Evolutionary conservation across 2,113 vertebrate species (phyloP), one percentile per base, ranked within the genome.

Genomic region (Otolemur garnettii): DNA sequence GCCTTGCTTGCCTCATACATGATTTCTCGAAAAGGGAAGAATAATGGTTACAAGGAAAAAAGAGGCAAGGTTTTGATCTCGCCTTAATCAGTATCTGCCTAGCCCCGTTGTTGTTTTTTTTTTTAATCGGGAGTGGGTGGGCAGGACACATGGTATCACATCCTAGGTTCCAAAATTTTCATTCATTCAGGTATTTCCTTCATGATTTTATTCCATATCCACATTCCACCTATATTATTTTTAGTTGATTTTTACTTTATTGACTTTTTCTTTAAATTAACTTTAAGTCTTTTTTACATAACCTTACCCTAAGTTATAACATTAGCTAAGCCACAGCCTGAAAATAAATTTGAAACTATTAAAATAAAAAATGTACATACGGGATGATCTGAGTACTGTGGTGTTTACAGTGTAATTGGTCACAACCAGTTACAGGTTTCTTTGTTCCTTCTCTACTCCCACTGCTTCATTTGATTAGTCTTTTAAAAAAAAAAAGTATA

Each of bases 301-400:
- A 68, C 21, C 75, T 96, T 87, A 83, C 89, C 86, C 80, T 60
- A 87, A 96, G 89, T 84, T 68, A 93, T 80, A 93, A 85, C 93
- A 85, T 85, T 95, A 90, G 71, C 4, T 10, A 97, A 96, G 93
- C 83, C 71, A 90, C 66, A 87, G 64, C 68, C 75, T 77, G 86
- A 94, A 97, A 97, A 96, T 96, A 97, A 94, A 95, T 78, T 91
- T 75, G 86, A 80, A 92, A 93, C 78, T 93, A 74, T 69, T 95
- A 89, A 96, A 96, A 94, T 96, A 83, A 92, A 93, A 93, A 86
- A 55, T 81, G 45, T 75, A 88, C 84, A 7, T 90, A 72, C 38
- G 87, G 45, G 75, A 45, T 30, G 75, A 17, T 53, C 42, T 1
- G 3, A 50, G 42, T 30, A 26, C 42, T 30, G 26, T 50, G 42